Evolutionary conservation across 2,888 invertebrate species (phyloP).

Genomic region (Protodeltote pygarga): DNA sequence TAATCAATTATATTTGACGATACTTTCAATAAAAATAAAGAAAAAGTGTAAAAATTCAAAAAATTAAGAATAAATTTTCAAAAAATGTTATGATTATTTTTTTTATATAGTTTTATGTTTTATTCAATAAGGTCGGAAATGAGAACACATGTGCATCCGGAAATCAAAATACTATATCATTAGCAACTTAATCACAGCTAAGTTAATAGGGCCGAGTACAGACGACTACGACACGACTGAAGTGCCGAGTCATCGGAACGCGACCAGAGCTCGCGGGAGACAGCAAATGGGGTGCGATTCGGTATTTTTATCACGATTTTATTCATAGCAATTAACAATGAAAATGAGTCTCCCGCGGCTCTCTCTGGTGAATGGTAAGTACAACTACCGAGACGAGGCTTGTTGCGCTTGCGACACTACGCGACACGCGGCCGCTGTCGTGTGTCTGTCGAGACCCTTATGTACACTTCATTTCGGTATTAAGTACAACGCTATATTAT

Average conservation of each 20-base stretch:
- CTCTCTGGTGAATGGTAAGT: slow-evolving; percentile 25
- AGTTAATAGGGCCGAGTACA: slow-evolving; percentile 17
- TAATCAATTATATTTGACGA: slow-evolving; percentile 38
- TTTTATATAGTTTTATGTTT: slow-evolving; percentile 32
- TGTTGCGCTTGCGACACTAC: slow-evolving; percentile 27
- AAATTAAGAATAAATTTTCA: slow-evolving; percentile 58
- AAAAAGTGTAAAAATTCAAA: slow-evolving; percentile 61
- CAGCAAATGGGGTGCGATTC: not conserved
- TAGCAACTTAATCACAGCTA: slow-evolving; percentile 52
- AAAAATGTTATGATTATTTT: slow-evolving; percentile 51
- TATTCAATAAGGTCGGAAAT: slow-evolving; percentile 49
- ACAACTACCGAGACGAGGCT: slow-evolving; percentile 40
- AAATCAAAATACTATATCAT: slow-evolving; percentile 23
- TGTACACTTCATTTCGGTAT: not conserved
- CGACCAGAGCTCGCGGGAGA: slow-evolving; percentile 4
- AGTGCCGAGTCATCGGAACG: not conserved
- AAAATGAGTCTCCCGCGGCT: slow-evolving; percentile 7
- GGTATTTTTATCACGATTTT: not conserved
- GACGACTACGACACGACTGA: slow-evolving; percentile 3
- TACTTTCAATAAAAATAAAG: slow-evolving; percentile 47
- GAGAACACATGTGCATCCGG: slow-evolving; percentile 43
- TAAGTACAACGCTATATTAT: no score
- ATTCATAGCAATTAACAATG: not conserved
- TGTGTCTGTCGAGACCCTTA: slow-evolving; percentile 1
- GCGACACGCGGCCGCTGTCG: slow-evolving; percentile 9